Conservation (phyloP, 64 coral and sea anemone genomes). For the Acropora yongei region DNA sequence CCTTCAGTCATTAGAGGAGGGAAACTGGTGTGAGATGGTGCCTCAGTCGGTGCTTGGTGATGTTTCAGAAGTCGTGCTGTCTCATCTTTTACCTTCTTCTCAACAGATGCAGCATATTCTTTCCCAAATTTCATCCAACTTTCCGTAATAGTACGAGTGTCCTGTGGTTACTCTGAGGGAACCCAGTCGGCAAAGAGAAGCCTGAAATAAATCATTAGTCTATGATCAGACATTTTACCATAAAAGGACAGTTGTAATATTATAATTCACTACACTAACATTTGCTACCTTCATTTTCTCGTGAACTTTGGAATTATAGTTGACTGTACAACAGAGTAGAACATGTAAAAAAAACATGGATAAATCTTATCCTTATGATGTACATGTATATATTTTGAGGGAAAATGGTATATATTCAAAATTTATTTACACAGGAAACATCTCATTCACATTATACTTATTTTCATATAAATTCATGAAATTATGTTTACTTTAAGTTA, state of each 20-base stretch:
- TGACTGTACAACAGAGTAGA: constrained; percentile 4
- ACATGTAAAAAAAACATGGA: constrained; percentile 12
- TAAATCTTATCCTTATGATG: constrained; percentile 7
- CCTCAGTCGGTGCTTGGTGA: constrained; percentile 8
- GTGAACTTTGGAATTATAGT: constrained; percentile 11
- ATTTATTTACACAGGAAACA: not conserved
- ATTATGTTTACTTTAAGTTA: constrained; percentile 14
- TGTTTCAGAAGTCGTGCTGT: constrained; percentile 8
- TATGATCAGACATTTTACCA: not conserved
- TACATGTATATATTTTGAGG: constrained; percentile 22
- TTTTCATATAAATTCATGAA: constrained; percentile 9
- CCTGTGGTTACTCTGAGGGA: constrained; percentile 54
- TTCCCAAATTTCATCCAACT: constrained; percentile 78
- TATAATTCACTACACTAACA: constrained; percentile 6
- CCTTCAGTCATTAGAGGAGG: constrained; percentile 9
- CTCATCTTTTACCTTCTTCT: constrained; percentile 40
- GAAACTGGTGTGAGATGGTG: not conserved
- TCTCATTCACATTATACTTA: constrained; percentile 12
- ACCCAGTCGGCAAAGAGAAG: constrained; percentile 35
- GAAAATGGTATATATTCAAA: constrained; percentile 6
- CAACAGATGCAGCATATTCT: constrained; percentile 33
- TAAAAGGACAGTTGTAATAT: constrained; percentile 14
- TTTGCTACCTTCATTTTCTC: constrained; percentile 24
- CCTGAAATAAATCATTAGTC: constrained; percentile 49
- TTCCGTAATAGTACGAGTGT: constrained; percentile 57